phyloP scores from a whole-genome alignment of 2,888 invertebrate genomes.

The Lapara coniferarum region DNA sequence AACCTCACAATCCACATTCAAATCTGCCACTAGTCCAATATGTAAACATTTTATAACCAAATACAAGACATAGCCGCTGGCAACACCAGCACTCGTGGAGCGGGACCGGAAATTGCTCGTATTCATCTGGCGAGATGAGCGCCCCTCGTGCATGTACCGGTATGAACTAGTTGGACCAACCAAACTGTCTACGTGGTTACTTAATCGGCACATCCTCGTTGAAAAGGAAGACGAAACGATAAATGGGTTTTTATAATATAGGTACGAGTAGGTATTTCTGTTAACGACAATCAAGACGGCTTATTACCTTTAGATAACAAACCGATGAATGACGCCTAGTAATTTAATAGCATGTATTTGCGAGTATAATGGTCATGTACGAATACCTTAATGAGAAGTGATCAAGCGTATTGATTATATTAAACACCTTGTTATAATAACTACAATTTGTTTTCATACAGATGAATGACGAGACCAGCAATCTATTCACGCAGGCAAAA shows the following conservation, averaged over 20 bases:
- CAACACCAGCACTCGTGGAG: background rate
- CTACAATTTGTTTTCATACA: too few relatives aligned
- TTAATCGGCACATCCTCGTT: conserved; percentile 9
- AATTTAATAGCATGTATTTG: too few relatives aligned
- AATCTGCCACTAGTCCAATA: too few relatives aligned
- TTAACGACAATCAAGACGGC: background rate
- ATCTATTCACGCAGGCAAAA: too few relatives aligned
- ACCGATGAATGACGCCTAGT: too few relatives aligned
- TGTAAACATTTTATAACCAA: background rate
- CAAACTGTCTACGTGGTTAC: background rate
- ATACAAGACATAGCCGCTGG: background rate
- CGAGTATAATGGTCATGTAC: background rate
- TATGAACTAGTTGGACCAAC: conserved; percentile 3
- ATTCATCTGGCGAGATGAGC: conserved; percentile 40
- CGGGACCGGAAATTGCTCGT: conserved; percentile 60
- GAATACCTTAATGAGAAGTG: too few relatives aligned
- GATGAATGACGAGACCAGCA: too few relatives aligned
- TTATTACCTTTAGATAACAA: background rate
- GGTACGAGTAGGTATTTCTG: background rate
- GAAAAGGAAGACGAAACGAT: background rate
- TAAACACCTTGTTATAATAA: too few relatives aligned
- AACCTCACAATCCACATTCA: too few relatives aligned
- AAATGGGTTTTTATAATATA: background rate
- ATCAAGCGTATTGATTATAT: too few relatives aligned
- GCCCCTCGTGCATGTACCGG: conserved; percentile 14